These are phyloP conservation scores for Platycercus adscitus DNA, from an alignment of 2,113 vertebrate genomes.

Conservation along the genomic window DNA sequence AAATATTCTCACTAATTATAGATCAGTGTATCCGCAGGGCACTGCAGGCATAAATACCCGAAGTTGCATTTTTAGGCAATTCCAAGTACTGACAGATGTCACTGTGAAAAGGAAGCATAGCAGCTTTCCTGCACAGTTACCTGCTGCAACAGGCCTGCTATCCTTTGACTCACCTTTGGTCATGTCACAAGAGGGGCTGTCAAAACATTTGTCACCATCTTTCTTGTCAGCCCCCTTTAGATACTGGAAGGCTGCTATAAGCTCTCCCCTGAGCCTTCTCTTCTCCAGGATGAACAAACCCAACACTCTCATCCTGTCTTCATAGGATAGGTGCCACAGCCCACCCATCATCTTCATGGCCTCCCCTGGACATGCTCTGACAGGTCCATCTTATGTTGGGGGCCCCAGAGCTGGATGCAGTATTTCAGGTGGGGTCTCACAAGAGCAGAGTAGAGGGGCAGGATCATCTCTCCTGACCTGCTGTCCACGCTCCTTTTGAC, in stretches of 20 bases:
- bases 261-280: not conserved
- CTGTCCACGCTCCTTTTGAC: rapidly evolving
- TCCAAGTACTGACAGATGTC: not conserved
- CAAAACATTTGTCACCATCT: not conserved
- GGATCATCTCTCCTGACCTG: not conserved
- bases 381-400: not conserved
- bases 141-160: not conserved
- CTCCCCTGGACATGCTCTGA: rapidly evolving
- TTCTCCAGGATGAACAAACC: not conserved
- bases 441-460: not conserved
- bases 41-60: not conserved
- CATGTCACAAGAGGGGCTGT: not conserved
- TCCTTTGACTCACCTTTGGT: not conserved
- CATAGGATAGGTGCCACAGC: not conserved
- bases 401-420: not conserved
- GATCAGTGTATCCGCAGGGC: not conserved
- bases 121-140: not conserved
- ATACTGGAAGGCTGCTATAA: not conserved
- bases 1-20: not conserved
- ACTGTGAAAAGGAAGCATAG: rapidly evolving
- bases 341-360: not conserved
- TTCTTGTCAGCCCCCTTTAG: not conserved
- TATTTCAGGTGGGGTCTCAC: not conserved
- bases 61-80: not conserved
- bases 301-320: not conserved